phyloP scores from a whole-genome alignment of 2,888 invertebrate genomes.

The Strigamia maritima region DNA sequence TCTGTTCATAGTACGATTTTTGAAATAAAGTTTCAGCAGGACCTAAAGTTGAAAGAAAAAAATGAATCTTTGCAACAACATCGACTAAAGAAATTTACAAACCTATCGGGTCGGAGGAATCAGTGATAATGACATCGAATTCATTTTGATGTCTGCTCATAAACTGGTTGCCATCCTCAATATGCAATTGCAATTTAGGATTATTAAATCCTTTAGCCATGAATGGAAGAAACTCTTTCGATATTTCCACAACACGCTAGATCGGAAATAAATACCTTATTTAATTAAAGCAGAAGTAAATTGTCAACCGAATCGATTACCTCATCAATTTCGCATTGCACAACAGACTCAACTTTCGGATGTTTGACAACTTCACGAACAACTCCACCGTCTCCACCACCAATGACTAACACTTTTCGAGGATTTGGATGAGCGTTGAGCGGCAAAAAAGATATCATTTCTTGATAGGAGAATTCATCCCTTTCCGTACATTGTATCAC shows the following conservation, averaged over 20 bases:
- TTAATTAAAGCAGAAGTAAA: neutral
- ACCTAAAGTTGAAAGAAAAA: constrained; percentile 53
- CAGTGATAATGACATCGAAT: constrained; percentile 97
- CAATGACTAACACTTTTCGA: constrained; percentile 86
- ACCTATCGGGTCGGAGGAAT: constrained; percentile 96
- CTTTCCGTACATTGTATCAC: constrained; percentile 94
- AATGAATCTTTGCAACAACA: neutral
- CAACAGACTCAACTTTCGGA: constrained; percentile 77
- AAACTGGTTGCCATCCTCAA: constrained; percentile 93
- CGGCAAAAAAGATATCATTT: constrained; percentile 95
- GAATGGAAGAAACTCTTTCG: constrained; percentile 81
- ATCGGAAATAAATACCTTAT: constrained; percentile 38
- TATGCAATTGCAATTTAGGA: constrained; percentile 75
- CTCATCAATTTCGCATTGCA: constrained; percentile 92
- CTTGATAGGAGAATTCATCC: constrained; percentile 97
- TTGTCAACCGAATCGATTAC: constrained; percentile 46
- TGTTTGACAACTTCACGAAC: constrained; percentile 93
- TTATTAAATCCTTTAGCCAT: constrained; percentile 84
- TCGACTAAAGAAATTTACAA: neutral
- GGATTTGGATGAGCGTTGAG: constrained; percentile 87
- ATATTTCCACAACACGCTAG: constrained; percentile 77
- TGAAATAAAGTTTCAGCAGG: constrained; percentile 70
- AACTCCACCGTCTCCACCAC: constrained; percentile 97
- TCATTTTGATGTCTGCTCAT: constrained; percentile 75
- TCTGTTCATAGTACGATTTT: constrained; percentile 76